Evolutionary conservation across 2,888 invertebrate species (phyloP).

Genomic region (Heliconius charithonia): DNA sequence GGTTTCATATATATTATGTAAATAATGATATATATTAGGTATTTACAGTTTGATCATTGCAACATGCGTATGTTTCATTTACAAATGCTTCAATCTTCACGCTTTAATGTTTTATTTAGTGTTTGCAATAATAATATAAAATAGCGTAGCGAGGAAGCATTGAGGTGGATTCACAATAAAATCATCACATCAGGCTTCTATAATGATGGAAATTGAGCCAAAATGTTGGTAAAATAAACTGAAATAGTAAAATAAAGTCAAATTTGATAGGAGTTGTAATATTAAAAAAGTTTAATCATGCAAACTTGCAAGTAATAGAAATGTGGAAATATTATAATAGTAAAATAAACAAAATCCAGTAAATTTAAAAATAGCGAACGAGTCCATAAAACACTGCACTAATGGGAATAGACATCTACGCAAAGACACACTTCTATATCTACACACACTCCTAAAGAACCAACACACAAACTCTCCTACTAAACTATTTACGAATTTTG

Average conservation of each 20-base stretch:
- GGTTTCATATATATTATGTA: slow-evolving; percentile 8
- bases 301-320: slow-evolving; percentile 37
- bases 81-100: slow-evolving; percentile 24
- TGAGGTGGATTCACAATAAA: slow-evolving; percentile 54
- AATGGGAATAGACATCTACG: slow-evolving; percentile 66
- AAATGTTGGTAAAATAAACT: slow-evolving; percentile 54
- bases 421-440: slow-evolving; percentile 61
- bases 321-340: slow-evolving; percentile 24
- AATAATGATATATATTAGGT: slow-evolving; percentile 14
- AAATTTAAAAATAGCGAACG: slow-evolving; percentile 40
- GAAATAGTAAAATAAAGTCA: slow-evolving; percentile 29
- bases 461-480: slow-evolving; percentile 67
- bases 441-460: slow-evolving; percentile 66
- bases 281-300: slow-evolving; percentile 40
- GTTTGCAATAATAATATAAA: slow-evolving; percentile 54
- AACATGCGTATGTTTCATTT: slow-evolving; percentile 39
- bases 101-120: slow-evolving; percentile 36
- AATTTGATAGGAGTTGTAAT: slow-evolving; percentile 20
- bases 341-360: slow-evolving; percentile 30
- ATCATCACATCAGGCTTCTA: slow-evolving; percentile 68
- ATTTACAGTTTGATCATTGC: slow-evolving; percentile 21
- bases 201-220: slow-evolving; percentile 76
- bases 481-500: slow-evolving; percentile 69
- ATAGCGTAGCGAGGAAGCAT: slow-evolving; percentile 69
- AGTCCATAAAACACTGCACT: slow-evolving; percentile 56